These are phyloP conservation scores for Drusus annulatus DNA, from an alignment of 1,140 invertebrate genomes.

Conservation along the genomic window DNA sequence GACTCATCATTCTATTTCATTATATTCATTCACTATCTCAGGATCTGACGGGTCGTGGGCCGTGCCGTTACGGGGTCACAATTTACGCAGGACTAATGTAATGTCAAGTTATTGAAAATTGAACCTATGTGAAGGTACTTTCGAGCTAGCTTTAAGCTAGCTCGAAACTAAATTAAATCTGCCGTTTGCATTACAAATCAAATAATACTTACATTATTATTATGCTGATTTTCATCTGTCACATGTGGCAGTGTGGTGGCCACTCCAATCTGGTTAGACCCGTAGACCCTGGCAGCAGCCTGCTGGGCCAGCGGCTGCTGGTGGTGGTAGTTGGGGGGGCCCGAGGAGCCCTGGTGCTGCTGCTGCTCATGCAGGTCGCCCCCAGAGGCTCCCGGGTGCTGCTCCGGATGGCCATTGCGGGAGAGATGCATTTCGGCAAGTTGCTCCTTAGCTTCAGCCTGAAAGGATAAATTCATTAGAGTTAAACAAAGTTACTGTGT, in stretches of 20 bases:
- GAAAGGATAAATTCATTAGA: background rate
- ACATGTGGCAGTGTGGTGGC: slow-evolving; percentile 68
- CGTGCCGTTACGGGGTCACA: no score
- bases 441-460: slow-evolving; percentile 67
- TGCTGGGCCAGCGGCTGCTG: background rate
- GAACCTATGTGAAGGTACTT: no score
- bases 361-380: no score
- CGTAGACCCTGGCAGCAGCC: slow-evolving; percentile 62
- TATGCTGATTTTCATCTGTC: slow-evolving; percentile 58
- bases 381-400: slow-evolving; percentile 42
- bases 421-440: slow-evolving; percentile 66
- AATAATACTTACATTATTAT: slow-evolving; percentile 35
- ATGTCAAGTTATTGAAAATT: no score
- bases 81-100: no score
- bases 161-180: no score
- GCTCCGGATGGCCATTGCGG: slow-evolving; percentile 63
- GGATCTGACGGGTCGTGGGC: no score
- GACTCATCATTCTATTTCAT: no score
- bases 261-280: slow-evolving; percentile 68
- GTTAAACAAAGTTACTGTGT: no score
- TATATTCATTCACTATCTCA: no score
- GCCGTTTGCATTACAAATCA: background rate
- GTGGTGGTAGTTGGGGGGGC: background rate
- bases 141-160: no score
- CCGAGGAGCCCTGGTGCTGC: background rate